These are phyloP conservation scores for Xenopus laevis DNA, from an alignment of 2,113 vertebrate genomes.

Conservation along the genomic window DNA sequence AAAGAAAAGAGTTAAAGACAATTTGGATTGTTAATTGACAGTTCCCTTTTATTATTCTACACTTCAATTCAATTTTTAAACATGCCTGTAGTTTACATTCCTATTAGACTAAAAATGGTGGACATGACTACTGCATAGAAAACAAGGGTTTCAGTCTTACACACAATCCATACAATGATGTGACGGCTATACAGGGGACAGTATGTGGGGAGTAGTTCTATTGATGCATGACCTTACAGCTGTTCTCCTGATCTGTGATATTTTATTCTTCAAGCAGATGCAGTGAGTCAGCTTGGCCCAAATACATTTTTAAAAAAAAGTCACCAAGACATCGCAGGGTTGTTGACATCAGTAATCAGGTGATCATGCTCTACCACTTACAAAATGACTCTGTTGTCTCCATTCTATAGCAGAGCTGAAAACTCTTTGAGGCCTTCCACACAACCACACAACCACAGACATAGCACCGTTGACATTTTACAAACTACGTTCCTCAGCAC, in stretches of 20 bases:
- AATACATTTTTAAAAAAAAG: slow-evolving; percentile 39
- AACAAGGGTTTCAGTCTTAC: too few relatives aligned
- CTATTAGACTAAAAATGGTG: too few relatives aligned
- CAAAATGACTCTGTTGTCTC: slow-evolving; percentile 52
- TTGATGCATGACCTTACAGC: slow-evolving; percentile 47
- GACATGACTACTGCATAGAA: too few relatives aligned
- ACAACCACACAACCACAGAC: slow-evolving; percentile 69
- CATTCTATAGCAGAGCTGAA: slow-evolving; percentile 58
- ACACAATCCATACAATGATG: too few relatives aligned
- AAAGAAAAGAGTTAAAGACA: too few relatives aligned
- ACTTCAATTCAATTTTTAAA: too few relatives aligned
- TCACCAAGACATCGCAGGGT: slow-evolving; percentile 57
- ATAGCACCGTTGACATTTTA: slow-evolving; percentile 54
- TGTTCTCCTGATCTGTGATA: slow-evolving; percentile 17
- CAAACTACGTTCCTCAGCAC: slow-evolving; percentile 54
- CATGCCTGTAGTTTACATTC: too few relatives aligned
- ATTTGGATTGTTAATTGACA: too few relatives aligned
- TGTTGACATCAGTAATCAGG: slow-evolving; percentile 81
- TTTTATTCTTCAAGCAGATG: slow-evolving; percentile 47
- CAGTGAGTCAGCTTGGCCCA: slow-evolving; percentile 45
- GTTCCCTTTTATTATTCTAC: too few relatives aligned
- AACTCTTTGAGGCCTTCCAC: slow-evolving; percentile 64
- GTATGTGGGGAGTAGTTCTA: neutral
- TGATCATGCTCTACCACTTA: slow-evolving; percentile 80
- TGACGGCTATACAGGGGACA: neutral